These are phyloP conservation scores for Pomacea maculata DNA, from an alignment of 1,140 invertebrate genomes.

Conservation along the genomic window DNA sequence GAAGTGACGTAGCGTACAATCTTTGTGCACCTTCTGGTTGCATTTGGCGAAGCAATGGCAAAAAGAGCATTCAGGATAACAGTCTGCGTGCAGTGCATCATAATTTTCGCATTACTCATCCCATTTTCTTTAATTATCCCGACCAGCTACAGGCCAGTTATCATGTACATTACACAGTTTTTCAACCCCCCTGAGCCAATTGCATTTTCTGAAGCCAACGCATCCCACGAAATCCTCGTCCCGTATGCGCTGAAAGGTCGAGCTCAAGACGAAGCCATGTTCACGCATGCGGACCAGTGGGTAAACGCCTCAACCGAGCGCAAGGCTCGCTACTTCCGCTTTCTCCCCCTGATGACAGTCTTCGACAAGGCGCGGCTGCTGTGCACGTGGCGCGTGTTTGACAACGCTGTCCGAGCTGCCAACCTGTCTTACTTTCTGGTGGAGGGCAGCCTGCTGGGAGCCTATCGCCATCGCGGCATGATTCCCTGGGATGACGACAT, in stretches of 20 bases:
- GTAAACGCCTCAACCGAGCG: not conserved
- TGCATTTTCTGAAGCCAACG: too few species aligned
- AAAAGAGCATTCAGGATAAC: too few species aligned
- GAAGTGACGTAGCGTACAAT: too few species aligned
- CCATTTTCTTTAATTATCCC: too few species aligned
- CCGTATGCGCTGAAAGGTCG: not conserved
- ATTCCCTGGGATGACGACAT: slow-evolving; percentile 31
- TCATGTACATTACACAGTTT: too few species aligned
- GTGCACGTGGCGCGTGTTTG: slow-evolving; percentile 1
- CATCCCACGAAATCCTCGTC: not conserved
- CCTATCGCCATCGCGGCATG: slow-evolving; percentile 14
- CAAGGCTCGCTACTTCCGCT: not conserved
- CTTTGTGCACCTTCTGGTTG: too few species aligned
- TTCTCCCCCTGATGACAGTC: not conserved
- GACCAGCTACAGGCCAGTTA: too few species aligned
- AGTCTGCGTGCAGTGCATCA: too few species aligned
- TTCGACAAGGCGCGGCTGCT: not conserved
- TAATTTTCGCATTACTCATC: too few species aligned
- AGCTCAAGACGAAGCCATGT: not conserved
- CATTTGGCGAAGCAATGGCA: too few species aligned
- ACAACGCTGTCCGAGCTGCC: not conserved
- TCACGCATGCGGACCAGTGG: not conserved
- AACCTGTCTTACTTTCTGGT: slow-evolving; percentile 13
- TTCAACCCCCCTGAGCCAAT: too few species aligned
- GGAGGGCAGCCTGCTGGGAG: slow-evolving; percentile 1